Base-by-base conservation (phyloP, 1,140 invertebrate species). In the Papilio polyxenes region DNA sequence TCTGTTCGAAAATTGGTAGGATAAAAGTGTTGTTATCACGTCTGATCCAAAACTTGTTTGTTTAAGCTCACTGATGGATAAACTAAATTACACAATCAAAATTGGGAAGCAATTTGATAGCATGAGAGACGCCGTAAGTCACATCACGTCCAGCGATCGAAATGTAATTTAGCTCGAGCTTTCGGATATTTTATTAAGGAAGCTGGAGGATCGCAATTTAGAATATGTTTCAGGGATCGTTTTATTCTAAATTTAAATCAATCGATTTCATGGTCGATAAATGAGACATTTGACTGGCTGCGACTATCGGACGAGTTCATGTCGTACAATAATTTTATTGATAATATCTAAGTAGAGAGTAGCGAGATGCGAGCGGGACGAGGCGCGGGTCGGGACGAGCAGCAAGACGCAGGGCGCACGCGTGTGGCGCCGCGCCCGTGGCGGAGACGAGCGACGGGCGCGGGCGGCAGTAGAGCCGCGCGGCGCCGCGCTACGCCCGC, bases 301-400 rank as follows among this genome's bases (percentile, higher is more conserved):
- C 84, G 85, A 86, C 84, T 89, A 90, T 88, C 85, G 84, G 87
- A 88, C 83, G 89, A 90, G 85, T 92, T 92, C 81, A 89, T 92
- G 88, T 89, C 80, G 88, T 90, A 92, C 90, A 93, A 93, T 93
- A 92, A 92, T 93, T 93, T 93, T 93, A 93, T 93, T 93, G 92
- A 93, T 93, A 93, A 93, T 93, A 93, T 93, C 90, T 90, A 91
- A 92, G 91, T 92, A 91, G 85, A 86, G 88, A 88, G 90, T 91
- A 92, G 88, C 86, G 92, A 93, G 92, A 92, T 92, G 91, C 89
- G 89, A 91, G 89, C 90, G 89, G 87, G 87, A 86, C 88, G 83
- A 84, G 83, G 81, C 77, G 84, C 76, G 83, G 81, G 49, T 83
- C 82, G 81, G 51, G 85, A 44, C 84, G 82, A 69, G 86, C 78